Conservation (phyloP, 2,113 vertebrate species). For the Engystomops pustulosus region DNA sequence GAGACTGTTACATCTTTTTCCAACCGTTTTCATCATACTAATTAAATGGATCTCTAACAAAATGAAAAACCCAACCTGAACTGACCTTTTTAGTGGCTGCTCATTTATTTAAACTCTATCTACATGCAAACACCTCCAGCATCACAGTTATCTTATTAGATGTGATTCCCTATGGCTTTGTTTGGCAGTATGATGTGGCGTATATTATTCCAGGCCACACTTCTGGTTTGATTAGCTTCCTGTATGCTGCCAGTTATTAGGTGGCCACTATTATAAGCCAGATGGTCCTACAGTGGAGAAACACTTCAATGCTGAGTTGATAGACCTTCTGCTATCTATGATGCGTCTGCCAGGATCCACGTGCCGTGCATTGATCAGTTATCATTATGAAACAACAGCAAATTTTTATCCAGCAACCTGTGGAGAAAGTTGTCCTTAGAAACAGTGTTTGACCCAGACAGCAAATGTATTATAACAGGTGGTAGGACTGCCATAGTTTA, state of each 20-base stretch:
- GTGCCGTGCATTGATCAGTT: constrained; percentile 2
- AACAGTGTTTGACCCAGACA: constrained; percentile 2
- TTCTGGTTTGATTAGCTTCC: background rate
- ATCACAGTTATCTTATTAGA: background rate
- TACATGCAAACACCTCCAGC: background rate
- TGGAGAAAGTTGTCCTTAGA: background rate
- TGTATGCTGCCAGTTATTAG: background rate
- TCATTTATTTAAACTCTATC: too few relatives aligned
- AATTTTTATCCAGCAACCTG: background rate
- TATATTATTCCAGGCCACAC: background rate
- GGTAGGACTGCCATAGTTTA: constrained; percentile 4
- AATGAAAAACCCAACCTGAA: too few relatives aligned
- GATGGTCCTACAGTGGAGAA: constrained; percentile 29
- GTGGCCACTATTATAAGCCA: background rate
- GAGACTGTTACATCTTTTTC: too few relatives aligned
- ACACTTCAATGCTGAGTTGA: constrained; percentile 16
- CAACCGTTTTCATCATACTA: too few relatives aligned
- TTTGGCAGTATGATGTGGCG: background rate
- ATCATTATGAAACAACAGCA: background rate
- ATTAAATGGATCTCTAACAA: too few relatives aligned
- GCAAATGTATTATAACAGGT: constrained; percentile 19
- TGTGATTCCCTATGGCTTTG: background rate
- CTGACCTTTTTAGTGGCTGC: too few relatives aligned
- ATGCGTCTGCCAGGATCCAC: background rate
- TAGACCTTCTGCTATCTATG: constrained; percentile 25